These are phyloP conservation scores for Drosophila lacertosa DNA, from an alignment of 1,140 invertebrate genomes.

Conservation along the genomic window DNA sequence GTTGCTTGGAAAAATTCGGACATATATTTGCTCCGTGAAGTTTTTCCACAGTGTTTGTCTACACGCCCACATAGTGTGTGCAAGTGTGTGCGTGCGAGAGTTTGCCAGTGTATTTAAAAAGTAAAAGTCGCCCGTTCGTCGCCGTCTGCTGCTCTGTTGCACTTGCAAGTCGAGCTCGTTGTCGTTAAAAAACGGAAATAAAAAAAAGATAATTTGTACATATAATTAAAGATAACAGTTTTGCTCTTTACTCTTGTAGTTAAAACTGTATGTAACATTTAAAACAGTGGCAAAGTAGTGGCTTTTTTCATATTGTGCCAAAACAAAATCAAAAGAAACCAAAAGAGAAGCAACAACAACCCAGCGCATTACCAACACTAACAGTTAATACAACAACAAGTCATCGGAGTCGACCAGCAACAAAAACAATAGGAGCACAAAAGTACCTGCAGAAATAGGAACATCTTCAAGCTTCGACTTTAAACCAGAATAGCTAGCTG, in stretches of 20 bases:
- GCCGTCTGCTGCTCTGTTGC: constrained; percentile 45
- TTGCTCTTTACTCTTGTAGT: constrained; percentile 13
- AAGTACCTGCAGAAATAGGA: constrained; percentile 10
- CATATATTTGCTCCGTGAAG: constrained; percentile 52
- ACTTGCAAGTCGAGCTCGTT: constrained; percentile 19
- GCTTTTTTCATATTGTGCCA: constrained; percentile 60
- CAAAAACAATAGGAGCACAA: constrained; percentile 15
- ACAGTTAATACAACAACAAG: constrained; percentile 16
- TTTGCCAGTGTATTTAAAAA: constrained; percentile 67
- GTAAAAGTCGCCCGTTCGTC: constrained; percentile 68
- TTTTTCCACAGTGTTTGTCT: constrained; percentile 76
- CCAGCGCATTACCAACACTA: constrained; percentile 15
- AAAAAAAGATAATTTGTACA: constrained; percentile 20
- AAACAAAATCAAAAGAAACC: constrained; percentile 37
- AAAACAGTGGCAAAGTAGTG: constrained; percentile 48
- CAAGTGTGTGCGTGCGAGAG: constrained; percentile 17
- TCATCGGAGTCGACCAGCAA: constrained; percentile 12
- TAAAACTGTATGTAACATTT: constrained; percentile 13
- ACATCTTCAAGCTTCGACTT: not conserved
- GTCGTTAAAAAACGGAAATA: not conserved
- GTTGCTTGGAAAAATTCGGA: constrained; percentile 71
- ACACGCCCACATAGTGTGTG: constrained; percentile 71
- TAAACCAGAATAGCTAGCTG: constrained; percentile 2
- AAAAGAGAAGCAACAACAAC: constrained; percentile 33
- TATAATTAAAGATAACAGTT: constrained; percentile 9